These are phyloP conservation scores for Conistra vaccinii DNA, from an alignment of 2,888 invertebrate species.

Conservation along the genomic window DNA sequence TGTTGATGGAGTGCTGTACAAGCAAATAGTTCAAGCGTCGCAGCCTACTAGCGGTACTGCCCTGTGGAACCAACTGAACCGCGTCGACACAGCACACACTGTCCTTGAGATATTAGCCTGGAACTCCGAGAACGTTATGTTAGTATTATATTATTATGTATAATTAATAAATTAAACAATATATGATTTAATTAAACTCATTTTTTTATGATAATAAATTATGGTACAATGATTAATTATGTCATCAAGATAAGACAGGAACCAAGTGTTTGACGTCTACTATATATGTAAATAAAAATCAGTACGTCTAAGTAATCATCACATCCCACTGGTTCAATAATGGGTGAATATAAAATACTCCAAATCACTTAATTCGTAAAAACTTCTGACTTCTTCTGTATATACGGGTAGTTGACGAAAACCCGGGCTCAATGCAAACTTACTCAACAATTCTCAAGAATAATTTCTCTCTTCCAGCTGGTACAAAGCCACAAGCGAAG, in stretches of 20 bases:
- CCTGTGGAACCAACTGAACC: constrained; percentile 77
- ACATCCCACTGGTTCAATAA: background rate
- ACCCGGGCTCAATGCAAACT: background rate
- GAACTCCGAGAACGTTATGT: constrained; percentile 93
- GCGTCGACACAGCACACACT: constrained; percentile 87
- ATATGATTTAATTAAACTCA: background rate
- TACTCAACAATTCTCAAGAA: background rate
- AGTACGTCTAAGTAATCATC: no score
- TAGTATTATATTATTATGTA: constrained; percentile 75
- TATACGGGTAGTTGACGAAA: background rate
- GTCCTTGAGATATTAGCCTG: constrained; percentile 94
- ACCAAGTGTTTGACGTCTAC: background rate
- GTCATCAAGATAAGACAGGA: background rate
- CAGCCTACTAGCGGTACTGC: constrained; percentile 71
- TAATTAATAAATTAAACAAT: background rate
- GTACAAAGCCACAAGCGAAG: constrained; percentile 95
- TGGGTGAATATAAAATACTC: background rate
- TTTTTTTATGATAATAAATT: background rate
- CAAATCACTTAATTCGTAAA: background rate
- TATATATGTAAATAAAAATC: background rate
- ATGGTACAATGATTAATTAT: background rate
- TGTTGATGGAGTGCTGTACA: constrained; percentile 90
- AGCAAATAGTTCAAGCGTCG: constrained; percentile 92
- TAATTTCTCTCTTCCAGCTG: constrained; percentile 90
- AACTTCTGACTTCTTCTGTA: background rate